phyloP scores from a whole-genome alignment of 2,888 invertebrate species.

The Nasonovia ribisnigri region DNA sequence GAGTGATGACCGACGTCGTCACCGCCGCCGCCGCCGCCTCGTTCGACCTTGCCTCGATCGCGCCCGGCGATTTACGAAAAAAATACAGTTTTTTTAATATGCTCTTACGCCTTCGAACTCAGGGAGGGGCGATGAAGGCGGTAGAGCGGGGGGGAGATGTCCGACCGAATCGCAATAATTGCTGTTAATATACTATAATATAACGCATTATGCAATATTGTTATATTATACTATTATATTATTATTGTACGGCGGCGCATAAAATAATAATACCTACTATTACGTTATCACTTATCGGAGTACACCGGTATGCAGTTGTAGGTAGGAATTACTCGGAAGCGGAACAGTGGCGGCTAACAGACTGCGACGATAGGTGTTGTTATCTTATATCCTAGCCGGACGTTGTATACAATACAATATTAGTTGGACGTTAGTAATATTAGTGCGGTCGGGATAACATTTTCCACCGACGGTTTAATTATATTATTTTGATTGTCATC shows the following conservation, averaged over 20 bases:
- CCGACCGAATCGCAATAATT: background rate
- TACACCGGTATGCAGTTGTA: background rate
- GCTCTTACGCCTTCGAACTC: background rate
- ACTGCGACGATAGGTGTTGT: background rate
- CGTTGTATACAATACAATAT: background rate
- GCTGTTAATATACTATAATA: background rate
- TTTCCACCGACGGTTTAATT: background rate
- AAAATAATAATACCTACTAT: background rate
- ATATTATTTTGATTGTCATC: background rate
- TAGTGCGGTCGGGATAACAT: background rate
- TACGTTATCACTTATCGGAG: background rate
- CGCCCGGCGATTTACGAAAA: background rate
- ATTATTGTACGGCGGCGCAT: background rate
- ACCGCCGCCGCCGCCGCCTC: background rate
- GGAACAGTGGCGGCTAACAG: background rate
- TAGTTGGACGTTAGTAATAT: background rate
- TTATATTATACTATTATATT: background rate
- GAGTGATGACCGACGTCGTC: slow-evolving; percentile 36
- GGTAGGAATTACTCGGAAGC: background rate
- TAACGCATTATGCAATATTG: background rate
- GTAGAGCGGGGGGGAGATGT: background rate
- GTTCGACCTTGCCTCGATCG: slow-evolving; percentile 19
- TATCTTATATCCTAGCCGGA: background rate
- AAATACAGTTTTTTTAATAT: background rate
- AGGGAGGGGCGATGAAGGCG: background rate